Conservation (phyloP, 1,140 invertebrate species). For the Drosophila truncata region DNA sequence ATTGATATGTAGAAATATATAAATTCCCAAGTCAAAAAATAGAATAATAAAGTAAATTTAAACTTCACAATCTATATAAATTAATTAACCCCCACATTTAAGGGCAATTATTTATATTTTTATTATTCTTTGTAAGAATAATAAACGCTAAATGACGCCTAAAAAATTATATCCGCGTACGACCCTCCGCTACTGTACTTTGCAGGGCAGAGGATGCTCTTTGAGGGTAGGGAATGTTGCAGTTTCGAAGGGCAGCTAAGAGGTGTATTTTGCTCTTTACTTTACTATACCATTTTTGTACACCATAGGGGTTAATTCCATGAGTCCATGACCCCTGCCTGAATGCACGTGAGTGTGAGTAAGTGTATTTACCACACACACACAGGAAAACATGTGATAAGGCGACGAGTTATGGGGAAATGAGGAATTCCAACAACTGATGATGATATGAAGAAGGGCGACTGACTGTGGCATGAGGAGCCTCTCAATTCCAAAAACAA, state of each 20-base stretch:
- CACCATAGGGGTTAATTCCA: constrained; percentile 42
- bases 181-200: constrained; percentile 31
- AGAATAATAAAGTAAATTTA: too few species aligned
- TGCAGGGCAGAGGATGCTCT: constrained; percentile 20
- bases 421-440: not conserved
- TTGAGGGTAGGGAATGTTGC: constrained; percentile 27
- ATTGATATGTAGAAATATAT: not conserved
- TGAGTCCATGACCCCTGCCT: constrained; percentile 41
- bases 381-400: constrained; percentile 16
- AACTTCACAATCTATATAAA: not conserved
- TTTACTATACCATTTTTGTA: not conserved
- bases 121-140: not conserved
- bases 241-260: constrained; percentile 27
- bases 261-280: constrained; percentile 9
- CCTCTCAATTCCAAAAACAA: constrained; percentile 36
- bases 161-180: not conserved
- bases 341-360: constrained; percentile 19
- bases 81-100: not conserved
- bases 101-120: not conserved
- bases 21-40: not conserved
- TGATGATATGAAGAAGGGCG: constrained; percentile 1
- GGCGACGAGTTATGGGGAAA: constrained; percentile 5
- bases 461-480: not conserved
- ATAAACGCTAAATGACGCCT: constrained; percentile 1
- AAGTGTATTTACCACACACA: constrained; percentile 15